phyloP scores from a whole-genome alignment of 2,888 invertebrate species.

The Pyrrhosoma nymphula region DNA sequence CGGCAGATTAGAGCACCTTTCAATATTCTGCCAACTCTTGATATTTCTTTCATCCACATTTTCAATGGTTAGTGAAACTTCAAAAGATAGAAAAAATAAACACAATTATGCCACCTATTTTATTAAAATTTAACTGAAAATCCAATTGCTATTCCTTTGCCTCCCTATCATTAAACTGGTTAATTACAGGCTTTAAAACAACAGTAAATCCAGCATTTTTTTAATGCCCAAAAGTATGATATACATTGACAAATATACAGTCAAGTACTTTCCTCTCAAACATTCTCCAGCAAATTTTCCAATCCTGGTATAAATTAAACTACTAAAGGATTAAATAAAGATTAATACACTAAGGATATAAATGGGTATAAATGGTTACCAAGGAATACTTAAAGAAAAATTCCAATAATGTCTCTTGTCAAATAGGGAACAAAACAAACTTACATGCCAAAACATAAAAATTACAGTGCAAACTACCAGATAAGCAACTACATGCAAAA shows the following conservation, averaged over 20 bases:
- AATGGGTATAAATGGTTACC: conserved; percentile 16
- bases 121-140: neutral
- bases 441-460: neutral
- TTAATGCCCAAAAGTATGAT: neutral
- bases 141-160: neutral
- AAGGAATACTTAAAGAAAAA: neutral
- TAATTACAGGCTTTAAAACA: neutral
- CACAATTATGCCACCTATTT: neutral
- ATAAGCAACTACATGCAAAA: neutral
- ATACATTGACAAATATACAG: neutral
- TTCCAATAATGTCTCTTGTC: conserved; percentile 3
- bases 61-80: neutral
- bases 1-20: neutral
- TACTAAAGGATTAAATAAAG: neutral
- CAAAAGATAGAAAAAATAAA: neutral
- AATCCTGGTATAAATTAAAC: neutral
- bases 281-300: neutral
- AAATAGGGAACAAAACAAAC: conserved; percentile 10
- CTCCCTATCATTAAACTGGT: neutral
- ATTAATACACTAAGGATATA: neutral
- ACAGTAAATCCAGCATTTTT: neutral
- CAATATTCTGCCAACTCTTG: neutral
- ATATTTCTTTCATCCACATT: neutral
- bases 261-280: neutral
- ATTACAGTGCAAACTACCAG: neutral